These are phyloP conservation scores for Xerus rutilus DNA, from an alignment of 2,797 vertebrate genomes.

Conservation along the genomic window DNA sequence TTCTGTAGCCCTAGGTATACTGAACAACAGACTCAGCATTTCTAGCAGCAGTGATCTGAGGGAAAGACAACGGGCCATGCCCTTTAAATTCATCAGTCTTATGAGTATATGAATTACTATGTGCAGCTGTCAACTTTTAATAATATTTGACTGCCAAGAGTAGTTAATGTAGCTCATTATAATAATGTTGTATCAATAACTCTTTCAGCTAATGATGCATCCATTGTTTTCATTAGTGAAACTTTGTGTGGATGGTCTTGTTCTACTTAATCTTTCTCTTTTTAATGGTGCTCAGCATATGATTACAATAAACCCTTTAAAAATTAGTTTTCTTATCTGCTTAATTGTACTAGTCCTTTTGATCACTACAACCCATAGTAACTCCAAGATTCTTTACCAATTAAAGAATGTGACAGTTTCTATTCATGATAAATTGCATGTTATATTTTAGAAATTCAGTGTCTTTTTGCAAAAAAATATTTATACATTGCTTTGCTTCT, in stretches of 20 bases:
- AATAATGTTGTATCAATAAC: not conserved
- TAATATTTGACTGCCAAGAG: not conserved
- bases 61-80: not conserved
- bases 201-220: constrained; percentile 21
- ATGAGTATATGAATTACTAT: not conserved
- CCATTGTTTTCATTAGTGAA: not conserved
- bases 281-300: not conserved
- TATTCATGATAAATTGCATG: not conserved
- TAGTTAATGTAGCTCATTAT: not conserved
- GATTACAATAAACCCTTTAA: not conserved
- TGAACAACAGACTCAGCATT: not conserved
- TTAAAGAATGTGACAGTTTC: not conserved
- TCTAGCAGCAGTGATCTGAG: not conserved
- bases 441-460: not conserved
- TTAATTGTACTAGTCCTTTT: not conserved
- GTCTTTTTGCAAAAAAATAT: not conserved
- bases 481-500: constrained; percentile 1
- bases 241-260: not conserved
- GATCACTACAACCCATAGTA: not conserved
- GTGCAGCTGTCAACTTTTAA: not conserved
- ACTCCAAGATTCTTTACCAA: not conserved
- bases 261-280: constrained; percentile 31
- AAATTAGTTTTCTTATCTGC: not conserved
- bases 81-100: not conserved
- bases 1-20: not conserved